Percentiles rank a stretch among this genome's conserved stretches.
These are phyloP conservation scores for Pimephales promelas DNA, from an alignment of 2,113 vertebrate genomes.

Conservation along the genomic window DNA sequence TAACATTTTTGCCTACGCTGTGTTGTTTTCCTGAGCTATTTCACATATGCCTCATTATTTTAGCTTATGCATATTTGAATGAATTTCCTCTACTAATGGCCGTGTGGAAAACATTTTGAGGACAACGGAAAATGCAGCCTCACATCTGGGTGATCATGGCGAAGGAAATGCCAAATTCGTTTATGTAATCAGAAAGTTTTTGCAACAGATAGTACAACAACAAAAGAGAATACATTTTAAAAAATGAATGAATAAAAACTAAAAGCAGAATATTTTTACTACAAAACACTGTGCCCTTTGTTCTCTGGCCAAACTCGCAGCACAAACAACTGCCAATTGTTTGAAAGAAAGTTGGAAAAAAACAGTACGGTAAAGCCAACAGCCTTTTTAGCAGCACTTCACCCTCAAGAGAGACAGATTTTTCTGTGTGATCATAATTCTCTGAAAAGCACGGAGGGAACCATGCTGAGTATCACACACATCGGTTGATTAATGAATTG, in stretches of 20 bases:
- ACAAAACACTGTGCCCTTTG: slow-evolving; percentile 63
- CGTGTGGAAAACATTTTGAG: slow-evolving; percentile 30
- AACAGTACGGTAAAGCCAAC: neutral
- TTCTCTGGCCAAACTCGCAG: slow-evolving; percentile 59
- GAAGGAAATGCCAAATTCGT: neutral
- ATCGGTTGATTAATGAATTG: slow-evolving; percentile 14
- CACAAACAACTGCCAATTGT: slow-evolving; percentile 82
- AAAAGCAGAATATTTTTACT: neutral
- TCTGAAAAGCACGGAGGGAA: neutral
- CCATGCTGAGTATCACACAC: slow-evolving; percentile 17
- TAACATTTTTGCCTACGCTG: neutral
- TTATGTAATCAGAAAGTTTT: neutral
- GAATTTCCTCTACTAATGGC: slow-evolving; percentile 20
- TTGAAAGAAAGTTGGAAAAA: neutral
- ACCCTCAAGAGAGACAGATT: slow-evolving; percentile 72
- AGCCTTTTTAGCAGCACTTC: slow-evolving; percentile 57
- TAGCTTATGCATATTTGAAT: neutral
- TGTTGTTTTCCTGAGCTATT: neutral
- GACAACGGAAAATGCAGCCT: neutral
- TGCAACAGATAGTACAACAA: neutral
- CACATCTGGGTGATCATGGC: neutral
- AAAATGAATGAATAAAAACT: neutral
- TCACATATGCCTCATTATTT: slow-evolving; percentile 22
- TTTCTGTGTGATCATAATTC: slow-evolving; percentile 63
- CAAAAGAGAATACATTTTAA: neutral